Evolutionary conservation across 2,888 invertebrate species (phyloP), one percentile per base, ranked within the genome.

Genomic region (Spialia ferax): DNA sequence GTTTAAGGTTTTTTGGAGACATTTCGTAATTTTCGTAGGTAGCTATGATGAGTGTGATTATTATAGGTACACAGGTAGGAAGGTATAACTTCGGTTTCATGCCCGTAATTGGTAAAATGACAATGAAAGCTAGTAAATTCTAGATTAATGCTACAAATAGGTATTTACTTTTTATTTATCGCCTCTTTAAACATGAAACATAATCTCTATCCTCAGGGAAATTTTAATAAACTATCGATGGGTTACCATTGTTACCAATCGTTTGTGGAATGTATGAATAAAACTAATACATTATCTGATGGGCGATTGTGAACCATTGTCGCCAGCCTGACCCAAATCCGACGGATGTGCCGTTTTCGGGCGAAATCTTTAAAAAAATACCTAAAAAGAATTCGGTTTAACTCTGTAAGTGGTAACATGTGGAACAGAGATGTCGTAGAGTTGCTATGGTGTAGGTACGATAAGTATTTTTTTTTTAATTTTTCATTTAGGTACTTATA

Each of bases 241-340:
- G 26, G 38, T 22, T 5, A 26, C 45, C n/a, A 38, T 38, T 38
- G 35, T 38, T 38, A 2, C 1, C 1, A n/a, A n/a, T n/a, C n/a
- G 22, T 54, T 63, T 55, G 15, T 55, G 63, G 42, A 52, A 52
- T 52, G 23, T n/a, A 52, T 63, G 45, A 63, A 55, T 63, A 45
- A 54, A 55, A 63, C 38, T 63, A 38, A 63, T 63, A 55, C 55
- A 63, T 63, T 63, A 63, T 63, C 63, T 45, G 63, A 55, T 63
- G 38, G 38, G 11, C n/a, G 15, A 59, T 54, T 18, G 45, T 23
- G 22, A 76, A 78, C 85, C 81, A 86, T 86, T 87, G 89, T 89
- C 87, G 83, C 78, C 22, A 2, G 52, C 23, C 83, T 91, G 89
- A 92, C 91, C 92, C 84, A 91, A 90, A 91, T 91, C 86, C 85